These are phyloP conservation scores for Drosophila punjabiensis DNA, from an alignment of 1,140 invertebrate genomes.

Conservation along the genomic window DNA sequence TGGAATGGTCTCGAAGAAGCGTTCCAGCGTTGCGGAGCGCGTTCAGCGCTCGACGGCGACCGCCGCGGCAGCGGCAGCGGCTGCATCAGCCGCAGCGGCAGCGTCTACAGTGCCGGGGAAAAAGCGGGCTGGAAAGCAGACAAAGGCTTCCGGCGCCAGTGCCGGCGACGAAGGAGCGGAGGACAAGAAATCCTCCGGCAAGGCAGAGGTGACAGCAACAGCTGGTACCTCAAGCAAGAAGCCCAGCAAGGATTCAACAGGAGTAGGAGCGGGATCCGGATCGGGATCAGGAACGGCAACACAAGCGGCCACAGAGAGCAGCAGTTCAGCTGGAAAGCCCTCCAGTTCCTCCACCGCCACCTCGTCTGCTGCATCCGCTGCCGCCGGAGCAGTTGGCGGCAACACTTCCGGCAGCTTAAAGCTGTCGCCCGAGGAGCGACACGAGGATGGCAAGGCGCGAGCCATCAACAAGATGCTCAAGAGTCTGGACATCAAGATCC, in stretches of 20 bases:
- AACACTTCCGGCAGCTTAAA: constrained; percentile 19
- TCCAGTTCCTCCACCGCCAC: neutral
- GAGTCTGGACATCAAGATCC: constrained; percentile 83
- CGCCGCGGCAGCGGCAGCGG: constrained; percentile 37
- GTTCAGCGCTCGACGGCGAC: constrained; percentile 63
- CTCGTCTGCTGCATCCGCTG: neutral
- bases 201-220: constrained; percentile 6
- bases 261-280: constrained; percentile 1
- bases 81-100: constrained; percentile 23
- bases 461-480: constrained; percentile 85
- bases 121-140: constrained; percentile 60
- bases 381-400: neutral
- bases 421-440: constrained; percentile 57
- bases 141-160: constrained; percentile 21
- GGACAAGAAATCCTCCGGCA: constrained; percentile 50
- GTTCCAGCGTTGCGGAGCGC: constrained; percentile 71
- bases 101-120: constrained; percentile 35
- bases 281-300: neutral
- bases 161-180: constrained; percentile 55
- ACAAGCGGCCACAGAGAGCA: constrained; percentile 16
- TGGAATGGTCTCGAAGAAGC: constrained; percentile 80
- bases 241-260: constrained; percentile 28
- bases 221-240: constrained; percentile 28
- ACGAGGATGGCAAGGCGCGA: constrained; percentile 78
- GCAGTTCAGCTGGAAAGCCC: constrained; percentile 5